Percentiles rank a stretch among this genome's conserved stretches.
Evolutionary conservation across 1,140 invertebrate species (phyloP).

Genomic region (Drosophila bocqueti): DNA sequence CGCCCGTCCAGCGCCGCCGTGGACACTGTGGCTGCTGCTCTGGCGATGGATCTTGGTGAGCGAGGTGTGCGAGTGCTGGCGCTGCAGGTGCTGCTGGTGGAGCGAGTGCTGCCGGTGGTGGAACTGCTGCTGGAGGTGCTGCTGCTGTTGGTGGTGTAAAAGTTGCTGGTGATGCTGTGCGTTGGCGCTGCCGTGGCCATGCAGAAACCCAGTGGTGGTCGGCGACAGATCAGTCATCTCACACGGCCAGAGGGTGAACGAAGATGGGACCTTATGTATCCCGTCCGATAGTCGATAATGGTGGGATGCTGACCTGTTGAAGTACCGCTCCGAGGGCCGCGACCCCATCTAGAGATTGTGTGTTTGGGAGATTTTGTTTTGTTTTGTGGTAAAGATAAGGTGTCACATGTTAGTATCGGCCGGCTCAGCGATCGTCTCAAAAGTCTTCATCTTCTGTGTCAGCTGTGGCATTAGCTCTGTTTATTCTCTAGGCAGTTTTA

Average conservation of each 20-base stretch:
- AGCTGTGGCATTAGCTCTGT: conserved; percentile 45
- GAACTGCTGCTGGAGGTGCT: conserved; percentile 51
- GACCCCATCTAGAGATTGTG: conserved; percentile 79
- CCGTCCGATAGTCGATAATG: conserved; percentile 91
- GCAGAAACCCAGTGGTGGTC: conserved; percentile 79
- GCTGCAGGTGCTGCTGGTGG: conserved; percentile 65
- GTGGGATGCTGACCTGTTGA: conserved; percentile 85
- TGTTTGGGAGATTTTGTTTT: conserved; percentile 19
- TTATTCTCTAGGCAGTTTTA: conserved; percentile 58
- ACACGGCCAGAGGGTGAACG: conserved; percentile 91
- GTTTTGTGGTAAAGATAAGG: conserved; percentile 47
- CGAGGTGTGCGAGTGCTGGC: conserved; percentile 77
- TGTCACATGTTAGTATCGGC: conserved; percentile 53
- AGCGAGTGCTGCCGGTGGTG: conserved; percentile 60
- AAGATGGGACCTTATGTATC: conserved; percentile 95
- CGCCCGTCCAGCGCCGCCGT: conserved; percentile 53
- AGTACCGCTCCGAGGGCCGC: conserved; percentile 85
- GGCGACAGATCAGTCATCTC: conserved; percentile 85
- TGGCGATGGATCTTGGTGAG: conserved; percentile 73
- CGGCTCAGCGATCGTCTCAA: conserved; percentile 11
- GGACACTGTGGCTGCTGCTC: conserved; percentile 71
- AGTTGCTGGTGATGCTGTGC: conserved; percentile 71
- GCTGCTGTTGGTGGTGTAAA: conserved; percentile 67
- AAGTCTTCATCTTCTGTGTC: conserved; percentile 21
- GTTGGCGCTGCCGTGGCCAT: conserved; percentile 73